A percentile compares a stretch with the other conserved stretches of the same genome.
phyloP scores from a whole-genome alignment of 2,888 invertebrate genomes.

The Timema cristinae region DNA sequence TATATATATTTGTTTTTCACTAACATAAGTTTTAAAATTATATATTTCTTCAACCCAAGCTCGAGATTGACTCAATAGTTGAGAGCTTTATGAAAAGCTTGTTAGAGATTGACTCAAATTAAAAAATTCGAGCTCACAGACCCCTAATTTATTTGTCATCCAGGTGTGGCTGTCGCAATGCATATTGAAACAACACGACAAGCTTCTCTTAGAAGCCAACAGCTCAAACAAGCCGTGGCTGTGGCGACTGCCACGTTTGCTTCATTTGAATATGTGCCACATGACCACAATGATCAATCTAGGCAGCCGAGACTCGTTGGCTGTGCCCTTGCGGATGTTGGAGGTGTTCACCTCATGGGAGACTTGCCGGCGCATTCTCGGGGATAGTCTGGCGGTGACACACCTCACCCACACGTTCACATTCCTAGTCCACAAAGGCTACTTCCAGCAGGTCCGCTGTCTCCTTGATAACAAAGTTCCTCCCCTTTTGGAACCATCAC shows the following conservation, averaged over 20 bases:
- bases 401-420: constrained; percentile 33
- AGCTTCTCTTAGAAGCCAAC: constrained; percentile 27
- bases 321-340: constrained; percentile 72
- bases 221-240: constrained; percentile 38
- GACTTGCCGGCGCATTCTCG: constrained; percentile 44
- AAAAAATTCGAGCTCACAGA: no score
- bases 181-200: constrained; percentile 44
- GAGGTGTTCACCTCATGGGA: constrained; percentile 66
- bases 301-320: constrained; percentile 50
- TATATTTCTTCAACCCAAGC: no score
- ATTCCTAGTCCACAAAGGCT: constrained; percentile 49
- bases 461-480: constrained; percentile 66
- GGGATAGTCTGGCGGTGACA: constrained; percentile 37
- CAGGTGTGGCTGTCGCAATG: constrained; percentile 46
- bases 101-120: no score
- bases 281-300: constrained; percentile 28
- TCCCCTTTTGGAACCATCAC: constrained; percentile 61
- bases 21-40: no score
- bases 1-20: no score
- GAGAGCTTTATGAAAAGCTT: no score
- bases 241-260: constrained; percentile 44
- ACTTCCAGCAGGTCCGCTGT: constrained; percentile 66
- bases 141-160: constrained; percentile 28
- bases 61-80: no score
- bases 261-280: constrained; percentile 34